Percentiles rank a stretch among this genome's conserved stretches.
phyloP scores from a whole-genome alignment of 2,888 invertebrate species.

The Pristionchus fissidentatus region DNA sequence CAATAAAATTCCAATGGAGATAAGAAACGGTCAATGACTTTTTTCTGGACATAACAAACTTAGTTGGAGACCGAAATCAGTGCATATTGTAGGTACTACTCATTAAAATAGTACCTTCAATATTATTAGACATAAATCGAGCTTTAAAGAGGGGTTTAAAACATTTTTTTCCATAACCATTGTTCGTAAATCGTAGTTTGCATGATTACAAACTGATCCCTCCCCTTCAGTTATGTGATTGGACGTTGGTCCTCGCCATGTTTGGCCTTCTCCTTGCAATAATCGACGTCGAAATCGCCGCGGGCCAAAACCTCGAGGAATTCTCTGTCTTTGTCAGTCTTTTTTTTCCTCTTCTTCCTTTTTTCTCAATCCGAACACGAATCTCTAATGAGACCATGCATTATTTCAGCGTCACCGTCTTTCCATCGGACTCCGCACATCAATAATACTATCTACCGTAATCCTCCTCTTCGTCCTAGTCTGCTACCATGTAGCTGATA shows the following conservation, averaged over 20 bases:
- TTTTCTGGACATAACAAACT: too few species aligned
- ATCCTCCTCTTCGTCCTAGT: constrained; percentile 98
- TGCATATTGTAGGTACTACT: too few species aligned
- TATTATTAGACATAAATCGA: too few species aligned
- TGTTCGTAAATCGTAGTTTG: too few species aligned
- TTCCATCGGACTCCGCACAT: constrained; percentile 57
- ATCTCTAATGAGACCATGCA: constrained; percentile 42
- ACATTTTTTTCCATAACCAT: too few species aligned
- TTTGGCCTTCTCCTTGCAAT: constrained; percentile 66
- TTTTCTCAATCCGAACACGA: constrained; percentile 21
- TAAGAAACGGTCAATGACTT: too few species aligned
- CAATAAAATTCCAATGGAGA: too few species aligned
- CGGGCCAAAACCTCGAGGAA: constrained; percentile 51
- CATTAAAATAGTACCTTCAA: too few species aligned
- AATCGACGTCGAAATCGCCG: constrained; percentile 68
- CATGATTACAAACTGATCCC: too few species aligned
- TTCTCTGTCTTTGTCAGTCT: neutral
- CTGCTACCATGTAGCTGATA: constrained; percentile 99
- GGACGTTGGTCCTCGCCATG: constrained; percentile 34
- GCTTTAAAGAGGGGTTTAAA: too few species aligned
- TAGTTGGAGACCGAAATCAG: too few species aligned
- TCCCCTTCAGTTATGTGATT: constrained; percentile 26
- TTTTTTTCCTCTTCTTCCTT: neutral
- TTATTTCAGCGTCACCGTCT: constrained; percentile 51
- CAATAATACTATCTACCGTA: constrained; percentile 87